Conservation (phyloP, 2,888 invertebrate genomes). For the Zaprionus lineosus region DNA sequence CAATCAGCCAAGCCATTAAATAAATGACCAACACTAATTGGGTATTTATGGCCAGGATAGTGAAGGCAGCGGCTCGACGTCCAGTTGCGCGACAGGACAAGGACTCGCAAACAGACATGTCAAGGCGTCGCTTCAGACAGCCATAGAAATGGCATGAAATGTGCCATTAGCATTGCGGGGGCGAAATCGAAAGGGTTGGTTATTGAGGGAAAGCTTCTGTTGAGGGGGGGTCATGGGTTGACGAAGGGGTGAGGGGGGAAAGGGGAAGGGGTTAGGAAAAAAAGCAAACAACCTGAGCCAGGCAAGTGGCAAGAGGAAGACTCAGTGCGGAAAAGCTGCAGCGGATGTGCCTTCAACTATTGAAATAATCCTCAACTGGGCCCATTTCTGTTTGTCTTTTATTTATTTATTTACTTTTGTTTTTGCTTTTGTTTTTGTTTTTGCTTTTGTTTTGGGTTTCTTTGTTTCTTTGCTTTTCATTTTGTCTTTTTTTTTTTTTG, state of each 20-base stretch:
- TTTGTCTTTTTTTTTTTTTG: constrained; percentile 37
- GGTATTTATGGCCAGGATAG: constrained; percentile 64
- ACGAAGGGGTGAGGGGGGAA: neutral
- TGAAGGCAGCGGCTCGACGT: constrained; percentile 2
- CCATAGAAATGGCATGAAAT: constrained; percentile 64
- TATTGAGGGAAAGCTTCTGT: neutral
- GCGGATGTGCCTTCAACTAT: constrained; percentile 71
- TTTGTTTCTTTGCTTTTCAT: constrained; percentile 28
- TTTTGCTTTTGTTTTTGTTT: too few species aligned
- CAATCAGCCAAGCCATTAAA: constrained; percentile 59
- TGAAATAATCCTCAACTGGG: constrained; percentile 64
- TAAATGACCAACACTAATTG: constrained; percentile 73
- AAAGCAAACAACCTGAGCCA: neutral
- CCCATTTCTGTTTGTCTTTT: constrained; percentile 21
- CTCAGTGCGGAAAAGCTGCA: constrained; percentile 69
- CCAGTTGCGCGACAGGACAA: constrained; percentile 4
- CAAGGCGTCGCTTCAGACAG: constrained; percentile 60
- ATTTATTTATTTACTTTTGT: constrained; percentile 29
- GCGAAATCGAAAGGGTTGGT: constrained; percentile 18
- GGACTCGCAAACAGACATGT: constrained; percentile 61
- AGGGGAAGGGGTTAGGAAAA: too few species aligned
- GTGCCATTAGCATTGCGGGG: constrained; percentile 65
- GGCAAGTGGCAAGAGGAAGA: constrained; percentile 21
- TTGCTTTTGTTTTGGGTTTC: constrained; percentile 35
- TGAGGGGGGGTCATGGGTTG: neutral